Conservation (phyloP, 1,140 invertebrate genomes). For the Bombus difficillimus region DNA sequence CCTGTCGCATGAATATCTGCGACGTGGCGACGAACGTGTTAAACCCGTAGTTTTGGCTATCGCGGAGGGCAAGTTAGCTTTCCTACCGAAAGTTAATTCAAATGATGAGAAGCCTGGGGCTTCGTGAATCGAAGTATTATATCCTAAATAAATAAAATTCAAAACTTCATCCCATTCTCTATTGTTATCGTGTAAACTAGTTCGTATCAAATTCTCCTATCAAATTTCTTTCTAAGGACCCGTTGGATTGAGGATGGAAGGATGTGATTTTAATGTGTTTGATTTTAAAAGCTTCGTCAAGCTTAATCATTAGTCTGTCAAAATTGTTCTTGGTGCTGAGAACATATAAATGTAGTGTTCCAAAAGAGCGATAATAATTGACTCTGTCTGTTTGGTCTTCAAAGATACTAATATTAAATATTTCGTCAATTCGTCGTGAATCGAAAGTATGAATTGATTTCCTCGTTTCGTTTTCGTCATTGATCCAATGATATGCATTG, state of each 20-base stretch:
- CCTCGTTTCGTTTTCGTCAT: too few relatives aligned
- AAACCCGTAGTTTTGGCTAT: background rate
- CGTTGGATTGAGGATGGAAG: background rate
- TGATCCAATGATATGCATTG: too few relatives aligned
- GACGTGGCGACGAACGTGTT: too few relatives aligned
- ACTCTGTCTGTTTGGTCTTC: background rate
- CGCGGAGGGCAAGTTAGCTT: background rate
- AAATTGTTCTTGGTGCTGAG: background rate
- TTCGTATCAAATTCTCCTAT: background rate
- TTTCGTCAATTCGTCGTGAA: too few relatives aligned
- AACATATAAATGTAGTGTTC: too few relatives aligned
- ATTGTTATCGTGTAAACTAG: background rate
- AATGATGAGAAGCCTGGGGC: background rate
- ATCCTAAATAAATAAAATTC: background rate
- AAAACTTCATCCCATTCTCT: conserved; percentile 4
- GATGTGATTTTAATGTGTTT: background rate
- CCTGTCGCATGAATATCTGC: too few relatives aligned
- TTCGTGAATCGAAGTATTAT: background rate
- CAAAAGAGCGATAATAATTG: too few relatives aligned
- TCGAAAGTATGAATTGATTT: too few relatives aligned
- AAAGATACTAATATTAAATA: too few relatives aligned
- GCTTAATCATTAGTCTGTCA: background rate
- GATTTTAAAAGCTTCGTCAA: background rate
- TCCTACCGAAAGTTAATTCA: background rate
- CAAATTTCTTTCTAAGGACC: background rate